These are phyloP conservation scores for Rhinogobio ventralis DNA, from an alignment of 2,797 vertebrate species.

Conservation along the genomic window DNA sequence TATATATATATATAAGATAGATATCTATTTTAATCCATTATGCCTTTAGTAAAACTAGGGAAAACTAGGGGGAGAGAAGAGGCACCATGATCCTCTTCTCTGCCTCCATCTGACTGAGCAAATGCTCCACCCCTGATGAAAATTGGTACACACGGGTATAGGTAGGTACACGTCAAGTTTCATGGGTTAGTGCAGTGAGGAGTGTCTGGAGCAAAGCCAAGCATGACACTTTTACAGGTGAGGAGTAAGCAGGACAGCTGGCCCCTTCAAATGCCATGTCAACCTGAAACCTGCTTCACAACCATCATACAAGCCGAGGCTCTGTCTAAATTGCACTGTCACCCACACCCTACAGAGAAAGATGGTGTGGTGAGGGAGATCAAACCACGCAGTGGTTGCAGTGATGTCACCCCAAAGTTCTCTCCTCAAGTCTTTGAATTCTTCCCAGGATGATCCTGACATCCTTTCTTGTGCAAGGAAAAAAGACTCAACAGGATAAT, in stretches of 20 bases:
- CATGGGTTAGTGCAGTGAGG: constrained; percentile 46
- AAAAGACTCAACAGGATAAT: constrained; percentile 26
- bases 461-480: constrained; percentile 22
- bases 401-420: not conserved
- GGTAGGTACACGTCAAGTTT: constrained; percentile 49
- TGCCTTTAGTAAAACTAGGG: constrained; percentile 55
- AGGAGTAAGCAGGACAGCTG: constrained; percentile 42
- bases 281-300: constrained; percentile 37
- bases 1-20: not conserved
- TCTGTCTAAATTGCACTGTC: constrained; percentile 32
- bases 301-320: constrained; percentile 43
- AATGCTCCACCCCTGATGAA: constrained; percentile 43
- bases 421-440: constrained; percentile 11
- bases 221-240: constrained; percentile 48
- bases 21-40: constrained; percentile 40
- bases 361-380: constrained; percentile 4
- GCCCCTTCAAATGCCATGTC: constrained; percentile 45
- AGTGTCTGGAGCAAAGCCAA: constrained; percentile 47
- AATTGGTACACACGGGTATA: constrained; percentile 40
- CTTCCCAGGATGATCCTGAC: constrained; percentile 12
- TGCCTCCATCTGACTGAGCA: constrained; percentile 9
- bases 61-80: constrained; percentile 22
- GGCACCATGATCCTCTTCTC: not conserved
- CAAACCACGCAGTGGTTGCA: constrained; percentile 5
- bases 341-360: constrained; percentile 10